Evolutionary conservation across 2,113 vertebrate species (phyloP), one percentile per base, ranked within the genome.

Genomic region (Limanda limanda): DNA sequence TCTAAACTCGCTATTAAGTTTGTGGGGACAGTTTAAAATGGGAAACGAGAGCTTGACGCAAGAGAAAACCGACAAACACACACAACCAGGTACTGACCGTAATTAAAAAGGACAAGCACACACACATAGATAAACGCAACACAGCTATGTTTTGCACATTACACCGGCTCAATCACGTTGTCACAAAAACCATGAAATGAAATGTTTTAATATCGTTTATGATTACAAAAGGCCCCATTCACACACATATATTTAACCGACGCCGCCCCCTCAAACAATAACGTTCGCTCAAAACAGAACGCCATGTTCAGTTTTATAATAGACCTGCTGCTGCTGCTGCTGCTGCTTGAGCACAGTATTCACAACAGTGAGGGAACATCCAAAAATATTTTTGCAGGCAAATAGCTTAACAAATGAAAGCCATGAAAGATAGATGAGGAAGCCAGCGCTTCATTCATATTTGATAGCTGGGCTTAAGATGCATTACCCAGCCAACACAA

Each of bases 361-460:
- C 75, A 61, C 74, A 76, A 81, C 69, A 71, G 60, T 71, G 31
- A 61, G 63, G 68, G 68, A 86, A 85, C 83, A 86, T 88, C 87
- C 83, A 72, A 81, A 88, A 90, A 92, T 89, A 86, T 90, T 81
- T 90, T 88, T 52, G 71, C 77, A 77, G 76, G 82, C 83, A 89
- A 90, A 90, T 76, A 79, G 89, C 84, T 86, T 84, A 90, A 92
- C 89, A 92, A 93, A 93, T 88, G 80, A 90, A 90, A 86, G 69
- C 70, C 71, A 90, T 92, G 76, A 92, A 90, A 90, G 84, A 93
- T 93, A 81, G 73, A 93, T 93, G 89, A 91, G 88, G 75, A 91
- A 88, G 85, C 86, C 82, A 66, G 84, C 20, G 55, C 80, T 88
- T 92, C 85, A 94, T 94, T 87, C 86, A 93, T 93, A 88, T 92